Evolutionary conservation across 1,140 invertebrate species (phyloP), one percentile per base, ranked within the genome.

Genomic region (Vollenhovia emeryi): DNA sequence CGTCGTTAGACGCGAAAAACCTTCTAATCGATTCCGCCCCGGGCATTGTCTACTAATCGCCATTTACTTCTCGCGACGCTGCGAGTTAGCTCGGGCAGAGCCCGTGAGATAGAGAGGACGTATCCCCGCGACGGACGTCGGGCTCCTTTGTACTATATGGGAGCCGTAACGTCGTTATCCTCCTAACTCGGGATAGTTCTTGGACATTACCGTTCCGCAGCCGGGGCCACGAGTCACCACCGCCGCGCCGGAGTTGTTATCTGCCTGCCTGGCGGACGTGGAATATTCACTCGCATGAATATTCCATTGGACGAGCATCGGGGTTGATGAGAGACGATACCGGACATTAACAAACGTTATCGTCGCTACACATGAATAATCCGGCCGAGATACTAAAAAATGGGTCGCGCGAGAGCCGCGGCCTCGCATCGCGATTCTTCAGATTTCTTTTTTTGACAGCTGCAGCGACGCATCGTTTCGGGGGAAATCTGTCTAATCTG

Each of bases 221-320:
- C 24, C n/a, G 36, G n/a, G n/a, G 27, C 36, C 59, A 71, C 78
- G 66, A 78, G 66, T 71, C 78, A 52, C 59, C 74, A 30, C 43
- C 11, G 74, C 33, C 75, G 43, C n/a, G n/a, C n/a, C n/a, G n/a
- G n/a, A n/a, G 59, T 50, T 82, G 78, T 82, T 82, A 82, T 82
- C 78, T 82, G 78, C 50, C 21, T 57, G 66, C 18, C n/a, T 45
- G 78, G 78, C 50, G 50, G 78, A 82, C 78, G 66, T 40, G 36
- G 66, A 71, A 57, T 57, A 82, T 71, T 82, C 78, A 69, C 78
- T 80, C 66, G 66, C 78, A 82, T 82, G 78, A 82, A 82, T 82
- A 82, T 82, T 82, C 78, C 50, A 82, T 82, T 71, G 78, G 78
- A 18, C 64, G 66, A 82, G 78, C 78, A 79, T 68, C n/a, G 52